Conservation (phyloP, 2,888 invertebrate species). For the Agapostemon virescens region DNA sequence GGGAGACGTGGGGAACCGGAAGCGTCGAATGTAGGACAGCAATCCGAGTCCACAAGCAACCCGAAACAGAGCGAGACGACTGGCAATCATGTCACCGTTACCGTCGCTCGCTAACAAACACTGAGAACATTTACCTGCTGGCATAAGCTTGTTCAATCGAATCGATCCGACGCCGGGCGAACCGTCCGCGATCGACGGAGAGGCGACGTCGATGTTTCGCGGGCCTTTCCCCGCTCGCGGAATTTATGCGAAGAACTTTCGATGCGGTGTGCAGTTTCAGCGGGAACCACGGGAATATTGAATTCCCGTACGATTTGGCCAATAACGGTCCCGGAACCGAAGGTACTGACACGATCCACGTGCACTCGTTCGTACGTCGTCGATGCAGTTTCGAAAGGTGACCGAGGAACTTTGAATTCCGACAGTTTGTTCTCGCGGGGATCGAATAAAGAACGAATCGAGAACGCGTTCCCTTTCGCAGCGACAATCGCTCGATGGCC, state of each 20-base stretch:
- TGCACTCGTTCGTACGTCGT: conserved; percentile 36
- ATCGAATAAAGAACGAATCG: not conserved
- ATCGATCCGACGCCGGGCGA: too few species aligned
- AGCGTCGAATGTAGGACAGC: not conserved
- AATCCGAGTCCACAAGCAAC: conserved; percentile 8
- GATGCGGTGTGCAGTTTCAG: conserved; percentile 61
- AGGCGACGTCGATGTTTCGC: not conserved
- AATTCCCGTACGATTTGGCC: conserved; percentile 64
- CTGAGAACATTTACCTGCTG: not conserved
- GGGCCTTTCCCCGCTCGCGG: conserved; percentile 24
- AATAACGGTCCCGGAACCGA: conserved; percentile 26
- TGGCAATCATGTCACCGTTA: not conserved
- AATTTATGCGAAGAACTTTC: conserved; percentile 66
- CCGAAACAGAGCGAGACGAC: not conserved
- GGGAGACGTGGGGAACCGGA: not conserved
- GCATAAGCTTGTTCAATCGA: conserved; percentile 1
- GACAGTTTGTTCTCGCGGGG: not conserved
- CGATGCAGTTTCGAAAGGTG: not conserved
- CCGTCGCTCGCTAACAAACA: conserved; percentile 14
- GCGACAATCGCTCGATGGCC: not conserved
- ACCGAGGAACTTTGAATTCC: conserved; percentile 5
- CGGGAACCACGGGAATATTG: conserved; percentile 65
- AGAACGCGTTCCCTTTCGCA: not conserved
- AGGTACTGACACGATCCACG: conserved; percentile 39
- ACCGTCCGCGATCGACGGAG: not conserved